Evolutionary conservation across 2,797 vertebrate species (phyloP), one percentile per base, ranked within the genome.

Genomic region (Geotrypetes seraphini): DNA sequence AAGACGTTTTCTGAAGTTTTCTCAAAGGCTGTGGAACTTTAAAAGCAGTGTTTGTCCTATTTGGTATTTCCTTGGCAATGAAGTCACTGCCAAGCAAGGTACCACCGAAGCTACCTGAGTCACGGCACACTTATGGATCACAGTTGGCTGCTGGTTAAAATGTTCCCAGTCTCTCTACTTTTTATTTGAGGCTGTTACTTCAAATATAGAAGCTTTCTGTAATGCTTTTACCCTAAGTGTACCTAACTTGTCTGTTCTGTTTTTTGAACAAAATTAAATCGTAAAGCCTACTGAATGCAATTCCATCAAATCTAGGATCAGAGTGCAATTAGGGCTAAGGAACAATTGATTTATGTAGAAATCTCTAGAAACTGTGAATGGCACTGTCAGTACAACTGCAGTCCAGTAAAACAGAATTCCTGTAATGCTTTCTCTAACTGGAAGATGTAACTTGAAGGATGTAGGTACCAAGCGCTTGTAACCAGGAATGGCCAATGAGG

Each of bases 261-360:
- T n/a, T n/a, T n/a, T n/a, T 75, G 63, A 64, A 56, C 63, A 69
- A 44, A 39, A 69, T 68, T 61, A 65, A 67, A 73, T 72, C 53
- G 64, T 54, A 56, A 66, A 65, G 56, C 54, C 47, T 60, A 59
- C 49, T 54, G 53, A 37, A 60, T 57, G 37, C 53, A 63, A 60
- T 63, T 68, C 68, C n/a, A n/a, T n/a, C n/a, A n/a, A n/a, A n/a
- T n/a, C n/a, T n/a, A n/a, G n/a, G n/a, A n/a, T n/a, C n/a, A n/a
- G n/a, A n/a, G n/a, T n/a, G n/a, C n/a, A n/a, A n/a, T n/a, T n/a
- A n/a, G n/a, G n/a, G n/a, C 63, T 50, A 29, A 52, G 30, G 5
- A 53, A 57, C 35, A 52, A 44, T 25, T 56, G 53, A 41, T 38
- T 16, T 28, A 9, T 48, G 28, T 22, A 22, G 12, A 31, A 48